Evolutionary conservation across 2,113 vertebrate genomes (phyloP).

Genomic region (Equus quagga): DNA sequence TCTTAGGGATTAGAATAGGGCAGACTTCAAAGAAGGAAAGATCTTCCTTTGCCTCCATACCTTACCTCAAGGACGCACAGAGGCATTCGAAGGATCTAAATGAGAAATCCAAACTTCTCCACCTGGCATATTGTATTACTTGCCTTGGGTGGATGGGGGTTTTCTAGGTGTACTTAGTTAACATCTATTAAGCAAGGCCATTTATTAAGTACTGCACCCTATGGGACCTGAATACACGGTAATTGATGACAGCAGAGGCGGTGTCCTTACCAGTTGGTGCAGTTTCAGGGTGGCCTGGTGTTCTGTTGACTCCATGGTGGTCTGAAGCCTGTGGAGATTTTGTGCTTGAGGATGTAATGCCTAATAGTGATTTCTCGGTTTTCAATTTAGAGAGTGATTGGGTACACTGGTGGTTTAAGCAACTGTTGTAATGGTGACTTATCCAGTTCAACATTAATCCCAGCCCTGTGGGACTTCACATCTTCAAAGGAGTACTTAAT

Average conservation of each 20-base stretch:
- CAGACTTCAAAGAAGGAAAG: constrained; percentile 20
- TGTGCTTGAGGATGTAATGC: constrained; percentile 23
- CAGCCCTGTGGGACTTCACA: neutral
- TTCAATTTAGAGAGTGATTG: constrained; percentile 57
- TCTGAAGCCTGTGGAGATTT: constrained; percentile 12
- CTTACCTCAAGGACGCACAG: neutral
- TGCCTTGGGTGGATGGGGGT: constrained; percentile 23
- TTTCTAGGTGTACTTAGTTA: constrained; percentile 64
- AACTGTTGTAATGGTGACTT: constrained; percentile 69
- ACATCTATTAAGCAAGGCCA: constrained; percentile 54
- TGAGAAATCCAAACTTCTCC: constrained; percentile 21
- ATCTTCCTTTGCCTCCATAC: neutral
- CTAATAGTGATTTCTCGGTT: constrained; percentile 49
- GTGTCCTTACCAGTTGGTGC: neutral
- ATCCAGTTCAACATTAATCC: constrained; percentile 64
- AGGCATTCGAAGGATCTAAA: neutral
- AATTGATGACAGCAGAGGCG: constrained; percentile 53
- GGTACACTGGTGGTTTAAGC: constrained; percentile 17
- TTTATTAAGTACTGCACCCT: constrained; percentile 40
- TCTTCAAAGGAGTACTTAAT: constrained; percentile 71
- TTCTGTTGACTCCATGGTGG: neutral
- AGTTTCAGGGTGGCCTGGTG: neutral
- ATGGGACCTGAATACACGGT: constrained; percentile 25
- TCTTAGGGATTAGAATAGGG: neutral
- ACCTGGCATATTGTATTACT: constrained; percentile 9